Conservation (phyloP, 2,888 invertebrate genomes). For the Macaria liturata region DNA sequence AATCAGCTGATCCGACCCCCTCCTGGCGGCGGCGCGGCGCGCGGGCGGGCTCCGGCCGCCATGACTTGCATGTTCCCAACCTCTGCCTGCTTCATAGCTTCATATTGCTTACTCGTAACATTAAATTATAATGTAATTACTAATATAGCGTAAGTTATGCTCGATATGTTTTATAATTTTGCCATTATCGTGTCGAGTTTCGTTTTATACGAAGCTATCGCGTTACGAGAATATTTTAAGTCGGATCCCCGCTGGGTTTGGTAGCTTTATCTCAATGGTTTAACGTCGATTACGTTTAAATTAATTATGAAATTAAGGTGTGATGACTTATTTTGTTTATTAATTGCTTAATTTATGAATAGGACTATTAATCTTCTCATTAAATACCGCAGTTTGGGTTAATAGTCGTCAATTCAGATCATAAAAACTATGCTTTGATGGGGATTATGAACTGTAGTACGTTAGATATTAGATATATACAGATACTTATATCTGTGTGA, state of each 20-base stretch:
- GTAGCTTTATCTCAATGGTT: slow-evolving; percentile 18
- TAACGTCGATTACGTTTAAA: slow-evolving; percentile 18
- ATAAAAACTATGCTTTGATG: slow-evolving; percentile 6
- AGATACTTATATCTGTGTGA: slow-evolving; percentile 9
- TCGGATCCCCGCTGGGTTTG: slow-evolving; percentile 19
- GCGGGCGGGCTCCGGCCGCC: not conserved
- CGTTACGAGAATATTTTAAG: slow-evolving; percentile 16
- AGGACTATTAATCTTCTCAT: slow-evolving; percentile 14
- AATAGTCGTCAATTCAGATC: slow-evolving; percentile 9
- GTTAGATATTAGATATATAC: no score
- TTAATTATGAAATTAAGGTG: slow-evolving; percentile 19
- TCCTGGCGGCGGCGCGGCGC: slow-evolving; percentile 17
- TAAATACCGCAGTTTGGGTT: slow-evolving; percentile 8
- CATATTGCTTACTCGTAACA: slow-evolving; percentile 17
- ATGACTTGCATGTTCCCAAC: slow-evolving; percentile 30
- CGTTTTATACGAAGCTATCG: slow-evolving; percentile 12
- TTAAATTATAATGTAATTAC: slow-evolving; percentile 15
- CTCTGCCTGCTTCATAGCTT: slow-evolving; percentile 16
- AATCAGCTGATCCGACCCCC: slow-evolving; percentile 35
- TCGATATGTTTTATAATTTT: slow-evolving; percentile 20
- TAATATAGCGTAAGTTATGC: slow-evolving; percentile 11
- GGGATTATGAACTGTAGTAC: no score
- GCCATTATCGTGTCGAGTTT: slow-evolving; percentile 23
- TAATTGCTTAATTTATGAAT: slow-evolving; percentile 20
- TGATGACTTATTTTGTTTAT: slow-evolving; percentile 23